phyloP scores from a whole-genome alignment of 2,888 invertebrate genomes.

The Trileptium ribeirensis region DNA sequence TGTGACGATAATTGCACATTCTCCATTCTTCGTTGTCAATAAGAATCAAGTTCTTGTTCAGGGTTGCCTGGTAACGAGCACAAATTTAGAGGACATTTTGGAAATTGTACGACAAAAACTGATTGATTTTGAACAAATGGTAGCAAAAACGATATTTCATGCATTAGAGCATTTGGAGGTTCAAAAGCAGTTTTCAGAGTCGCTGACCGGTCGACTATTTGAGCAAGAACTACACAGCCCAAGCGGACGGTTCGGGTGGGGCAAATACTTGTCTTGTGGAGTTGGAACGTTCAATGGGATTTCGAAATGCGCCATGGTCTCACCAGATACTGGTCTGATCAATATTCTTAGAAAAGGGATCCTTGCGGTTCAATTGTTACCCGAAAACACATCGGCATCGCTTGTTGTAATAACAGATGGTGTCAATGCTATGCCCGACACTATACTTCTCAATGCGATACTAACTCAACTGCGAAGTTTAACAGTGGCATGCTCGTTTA shows the following conservation, averaged over 20 bases:
- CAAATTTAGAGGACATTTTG: conserved; percentile 61
- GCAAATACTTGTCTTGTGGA: too few relatives aligned
- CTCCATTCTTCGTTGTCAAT: conserved; percentile 62
- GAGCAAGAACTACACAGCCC: not conserved
- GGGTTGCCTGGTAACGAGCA: conserved; percentile 62
- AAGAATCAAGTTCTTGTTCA: conserved; percentile 57
- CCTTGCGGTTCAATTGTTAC: conserved; percentile 66
- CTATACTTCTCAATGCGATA: conserved; percentile 65
- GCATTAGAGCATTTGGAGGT: conserved; percentile 7
- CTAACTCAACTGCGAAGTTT: conserved; percentile 66
- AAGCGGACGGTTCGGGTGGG: not conserved
- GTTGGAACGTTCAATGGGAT: not conserved
- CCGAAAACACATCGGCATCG: conserved; percentile 65
- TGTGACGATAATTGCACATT: conserved; percentile 68
- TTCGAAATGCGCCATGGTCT: conserved; percentile 11
- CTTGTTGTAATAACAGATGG: conserved; percentile 63
- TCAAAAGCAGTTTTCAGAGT: conserved; percentile 39
- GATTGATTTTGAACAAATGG: conserved; percentile 59
- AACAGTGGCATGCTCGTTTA: conserved; percentile 67
- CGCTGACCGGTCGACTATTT: conserved; percentile 1
- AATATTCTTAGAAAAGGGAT: conserved; percentile 70
- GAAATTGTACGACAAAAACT: conserved; percentile 60
- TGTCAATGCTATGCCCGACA: conserved; percentile 63
- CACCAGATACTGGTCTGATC: conserved; percentile 62
- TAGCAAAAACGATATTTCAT: conserved; percentile 38